Conservation (phyloP, 2,797 vertebrate genomes). For the Poliocrania exsul region DNA sequence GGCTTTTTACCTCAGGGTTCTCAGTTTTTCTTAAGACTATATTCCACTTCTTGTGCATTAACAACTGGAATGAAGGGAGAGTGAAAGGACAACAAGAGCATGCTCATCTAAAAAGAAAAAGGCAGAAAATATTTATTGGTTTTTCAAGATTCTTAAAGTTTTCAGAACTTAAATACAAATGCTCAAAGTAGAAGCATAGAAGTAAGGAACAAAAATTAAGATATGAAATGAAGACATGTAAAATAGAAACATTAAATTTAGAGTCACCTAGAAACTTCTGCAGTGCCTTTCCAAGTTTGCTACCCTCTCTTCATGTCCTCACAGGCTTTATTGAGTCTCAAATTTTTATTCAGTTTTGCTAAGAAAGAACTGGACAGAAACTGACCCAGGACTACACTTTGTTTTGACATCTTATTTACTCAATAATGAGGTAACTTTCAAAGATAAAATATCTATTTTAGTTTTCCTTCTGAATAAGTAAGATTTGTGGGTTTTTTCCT, state of each 20-base stretch:
- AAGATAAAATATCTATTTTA: background rate
- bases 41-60: background rate
- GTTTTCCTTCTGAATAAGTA: conserved; percentile 5
- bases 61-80: background rate
- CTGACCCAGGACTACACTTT: background rate
- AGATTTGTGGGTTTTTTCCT: background rate
- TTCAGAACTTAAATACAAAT: background rate
- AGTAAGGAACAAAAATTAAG: background rate
- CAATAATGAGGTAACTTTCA: background rate
- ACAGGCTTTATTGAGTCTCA: background rate
- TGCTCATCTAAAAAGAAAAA: background rate
- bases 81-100: background rate
- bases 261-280: background rate
- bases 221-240: background rate
- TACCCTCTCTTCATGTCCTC: background rate
- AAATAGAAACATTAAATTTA: background rate
- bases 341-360: background rate
- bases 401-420: conserved; percentile 8
- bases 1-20: background rate
- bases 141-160: background rate
- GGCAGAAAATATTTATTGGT: background rate
- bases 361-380: background rate
- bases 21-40: background rate
- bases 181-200: background rate
- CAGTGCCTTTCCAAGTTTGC: background rate